A percentile compares a stretch with the other conserved stretches of the same genome.
phyloP scores from a whole-genome alignment of 2,888 invertebrate genomes.

The Podabrus alpinus region DNA sequence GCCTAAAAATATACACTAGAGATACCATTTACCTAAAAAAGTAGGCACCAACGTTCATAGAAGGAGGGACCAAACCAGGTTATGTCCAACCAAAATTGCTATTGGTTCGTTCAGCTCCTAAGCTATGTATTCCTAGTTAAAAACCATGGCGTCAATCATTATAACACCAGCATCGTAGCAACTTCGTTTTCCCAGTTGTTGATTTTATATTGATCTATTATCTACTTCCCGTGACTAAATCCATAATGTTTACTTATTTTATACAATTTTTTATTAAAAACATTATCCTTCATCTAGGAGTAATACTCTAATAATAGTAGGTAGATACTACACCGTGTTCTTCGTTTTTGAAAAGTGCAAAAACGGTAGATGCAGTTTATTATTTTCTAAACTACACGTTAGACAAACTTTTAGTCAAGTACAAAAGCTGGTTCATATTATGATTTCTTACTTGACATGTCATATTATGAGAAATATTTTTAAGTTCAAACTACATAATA shows the following conservation, averaged over 20 bases:
- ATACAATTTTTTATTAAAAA: not conserved
- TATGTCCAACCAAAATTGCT: constrained; percentile 11
- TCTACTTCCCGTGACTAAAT: not conserved
- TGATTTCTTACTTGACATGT: no score
- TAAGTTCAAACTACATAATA: no score
- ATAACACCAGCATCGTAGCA: not conserved
- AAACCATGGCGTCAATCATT: constrained; percentile 23
- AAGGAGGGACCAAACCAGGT: constrained; percentile 26
- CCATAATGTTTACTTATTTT: no score
- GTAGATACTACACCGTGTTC: no score
- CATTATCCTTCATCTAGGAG: not conserved
- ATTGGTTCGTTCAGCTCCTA: constrained; percentile 15
- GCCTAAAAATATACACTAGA: not conserved
- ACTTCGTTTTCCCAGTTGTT: not conserved
- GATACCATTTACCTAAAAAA: constrained; percentile 13
- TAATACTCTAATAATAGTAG: no score
- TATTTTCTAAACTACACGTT: no score
- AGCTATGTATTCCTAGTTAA: constrained; percentile 31
- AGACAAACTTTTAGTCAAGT: no score
- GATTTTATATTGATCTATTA: not conserved
- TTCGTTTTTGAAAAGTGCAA: no score
- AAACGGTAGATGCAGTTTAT: no score
- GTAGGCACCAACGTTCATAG: constrained; percentile 11
- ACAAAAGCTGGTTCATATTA: no score
- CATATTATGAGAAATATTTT: no score